These are phyloP conservation scores for Menidia menidia DNA, from an alignment of 2,797 vertebrate species.

Conservation along the genomic window DNA sequence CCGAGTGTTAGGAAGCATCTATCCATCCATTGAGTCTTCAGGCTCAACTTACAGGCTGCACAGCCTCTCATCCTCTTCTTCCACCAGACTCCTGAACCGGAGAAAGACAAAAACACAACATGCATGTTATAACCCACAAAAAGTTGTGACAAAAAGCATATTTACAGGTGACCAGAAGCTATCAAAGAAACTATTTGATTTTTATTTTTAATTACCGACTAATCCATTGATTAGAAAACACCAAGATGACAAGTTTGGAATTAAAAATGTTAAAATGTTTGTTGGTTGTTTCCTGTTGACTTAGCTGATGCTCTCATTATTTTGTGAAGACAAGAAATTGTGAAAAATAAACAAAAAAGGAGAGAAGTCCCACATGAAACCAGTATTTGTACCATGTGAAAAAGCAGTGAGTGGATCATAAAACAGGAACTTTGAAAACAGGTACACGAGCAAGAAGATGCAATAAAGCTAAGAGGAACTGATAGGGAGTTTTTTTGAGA, in stretches of 20 bases:
- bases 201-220: neutral
- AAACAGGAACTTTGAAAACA: neutral
- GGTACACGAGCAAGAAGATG: neutral
- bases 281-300: neutral
- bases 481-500: neutral
- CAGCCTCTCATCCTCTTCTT: conserved; percentile 78
- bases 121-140: neutral
- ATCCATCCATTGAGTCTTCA: neutral
- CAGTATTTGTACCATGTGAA: neutral
- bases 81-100: conserved; percentile 78
- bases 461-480: neutral
- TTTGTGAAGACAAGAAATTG: neutral
- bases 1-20: conserved; percentile 19
- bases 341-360: too few species aligned
- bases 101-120: conserved; percentile 18
- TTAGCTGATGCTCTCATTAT: too few species aligned
- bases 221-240: neutral
- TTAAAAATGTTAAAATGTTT: too few species aligned
- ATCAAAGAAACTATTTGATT: neutral
- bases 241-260: rapidly evolving
- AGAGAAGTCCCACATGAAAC: too few species aligned
- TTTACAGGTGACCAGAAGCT: neutral
- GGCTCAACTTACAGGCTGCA: conserved; percentile 64
- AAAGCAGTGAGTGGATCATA: neutral
- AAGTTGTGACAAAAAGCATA: neutral